These are phyloP conservation scores for Platichthys stellatus DNA, from an alignment of 2,113 vertebrate species.

Conservation along the genomic window DNA sequence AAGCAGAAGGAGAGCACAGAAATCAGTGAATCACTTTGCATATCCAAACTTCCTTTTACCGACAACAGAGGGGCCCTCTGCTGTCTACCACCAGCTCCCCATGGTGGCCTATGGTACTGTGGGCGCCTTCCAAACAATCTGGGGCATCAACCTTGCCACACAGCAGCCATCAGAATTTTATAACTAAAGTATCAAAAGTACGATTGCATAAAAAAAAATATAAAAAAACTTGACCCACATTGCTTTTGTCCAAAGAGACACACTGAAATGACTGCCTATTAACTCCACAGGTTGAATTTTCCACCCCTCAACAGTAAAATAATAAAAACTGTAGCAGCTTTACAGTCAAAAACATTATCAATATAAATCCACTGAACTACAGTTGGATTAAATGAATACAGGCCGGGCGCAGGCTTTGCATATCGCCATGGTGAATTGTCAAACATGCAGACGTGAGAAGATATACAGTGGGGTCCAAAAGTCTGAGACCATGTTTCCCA, in stretches of 20 bases:
- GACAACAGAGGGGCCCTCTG: slow-evolving; percentile 32
- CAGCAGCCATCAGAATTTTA: slow-evolving; percentile 57
- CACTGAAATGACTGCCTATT: not conserved
- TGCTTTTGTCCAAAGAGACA: slow-evolving; percentile 22
- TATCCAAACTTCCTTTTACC: slow-evolving; percentile 75
- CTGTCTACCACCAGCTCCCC: slow-evolving; percentile 37
- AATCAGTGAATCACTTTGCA: slow-evolving; percentile 60
- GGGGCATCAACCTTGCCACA: slow-evolving; percentile 47
- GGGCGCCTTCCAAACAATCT: slow-evolving; percentile 34
- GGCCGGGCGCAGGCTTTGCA: slow-evolving; percentile 48
- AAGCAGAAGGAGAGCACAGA: slow-evolving; percentile 50
- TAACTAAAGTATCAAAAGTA: slow-evolving; percentile 39
- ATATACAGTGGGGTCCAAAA: slow-evolving; percentile 27
- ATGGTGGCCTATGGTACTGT: slow-evolving; percentile 27
- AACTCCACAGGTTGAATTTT: not conserved
- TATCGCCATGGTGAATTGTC: slow-evolving; percentile 53
- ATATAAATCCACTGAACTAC: not conserved
- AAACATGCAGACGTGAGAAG: slow-evolving; percentile 36
- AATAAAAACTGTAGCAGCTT: not conserved
- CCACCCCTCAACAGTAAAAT: not conserved
- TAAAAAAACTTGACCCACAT: slow-evolving; percentile 34
- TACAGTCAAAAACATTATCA: not conserved
- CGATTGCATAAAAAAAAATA: slow-evolving; percentile 38
- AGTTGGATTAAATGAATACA: slow-evolving; percentile 17
- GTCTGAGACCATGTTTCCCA: slow-evolving; percentile 12